These are phyloP conservation scores for Drosophila bunnanda DNA, from an alignment of 2,888 invertebrate species.

Conservation along the genomic window DNA sequence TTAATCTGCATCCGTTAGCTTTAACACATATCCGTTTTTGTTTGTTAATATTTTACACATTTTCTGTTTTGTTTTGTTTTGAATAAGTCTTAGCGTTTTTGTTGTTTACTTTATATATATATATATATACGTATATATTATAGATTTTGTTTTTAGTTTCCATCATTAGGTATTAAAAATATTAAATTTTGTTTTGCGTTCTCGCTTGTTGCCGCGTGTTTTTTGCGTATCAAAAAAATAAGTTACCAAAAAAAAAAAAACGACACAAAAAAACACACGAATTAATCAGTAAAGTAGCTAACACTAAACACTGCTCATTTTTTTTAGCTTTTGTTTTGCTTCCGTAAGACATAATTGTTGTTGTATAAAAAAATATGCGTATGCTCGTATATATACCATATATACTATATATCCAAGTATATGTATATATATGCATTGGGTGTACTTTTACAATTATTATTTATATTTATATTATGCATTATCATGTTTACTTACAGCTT, in stretches of 20 bases:
- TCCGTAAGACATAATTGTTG: slow-evolving; percentile 58
- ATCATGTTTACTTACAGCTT: slow-evolving; percentile 40
- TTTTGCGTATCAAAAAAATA: slow-evolving; percentile 63
- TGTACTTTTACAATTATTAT: slow-evolving; percentile 9
- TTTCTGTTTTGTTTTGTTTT: slow-evolving; percentile 56
- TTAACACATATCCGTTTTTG: slow-evolving; percentile 24
- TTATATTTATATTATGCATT: background rate
- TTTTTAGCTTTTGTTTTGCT: slow-evolving; percentile 2
- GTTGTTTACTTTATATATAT: slow-evolving; percentile 54
- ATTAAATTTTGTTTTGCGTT: slow-evolving; percentile 56
- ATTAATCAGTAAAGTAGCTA: slow-evolving; percentile 71
- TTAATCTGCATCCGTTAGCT: slow-evolving; percentile 7
- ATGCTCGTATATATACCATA: slow-evolving; percentile 29
- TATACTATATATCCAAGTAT: slow-evolving; percentile 24
- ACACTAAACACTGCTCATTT: slow-evolving; percentile 53
- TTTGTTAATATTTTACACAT: slow-evolving; percentile 72
- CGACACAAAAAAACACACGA: slow-evolving; percentile 49
- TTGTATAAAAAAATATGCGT: slow-evolving; percentile 72
- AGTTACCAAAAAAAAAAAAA: slow-evolving; percentile 51
- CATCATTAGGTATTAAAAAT: slow-evolving; percentile 71
- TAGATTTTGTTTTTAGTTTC: slow-evolving; percentile 52
- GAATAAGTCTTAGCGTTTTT: slow-evolving; percentile 81
- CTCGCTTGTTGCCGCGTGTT: slow-evolving; percentile 39
- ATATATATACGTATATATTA: slow-evolving; percentile 16
- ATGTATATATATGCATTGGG: slow-evolving; percentile 31